These are phyloP conservation scores for Chondrilla cf. caribensis DNA, from an alignment of 37 sponge, comb jelly and placozoan species.

Conservation along the genomic window DNA sequence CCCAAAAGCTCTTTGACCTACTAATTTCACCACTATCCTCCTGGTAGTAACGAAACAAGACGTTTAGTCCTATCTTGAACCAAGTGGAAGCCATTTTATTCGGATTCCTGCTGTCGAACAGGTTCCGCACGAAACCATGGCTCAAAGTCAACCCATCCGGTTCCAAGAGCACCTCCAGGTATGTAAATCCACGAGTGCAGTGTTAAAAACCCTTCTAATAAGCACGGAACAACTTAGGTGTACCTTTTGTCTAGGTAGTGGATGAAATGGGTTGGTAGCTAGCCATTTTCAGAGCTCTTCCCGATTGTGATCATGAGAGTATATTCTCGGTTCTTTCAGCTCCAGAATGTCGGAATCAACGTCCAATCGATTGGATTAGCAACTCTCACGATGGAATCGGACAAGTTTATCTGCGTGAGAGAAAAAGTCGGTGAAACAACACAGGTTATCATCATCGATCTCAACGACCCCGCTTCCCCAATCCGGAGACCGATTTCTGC, in stretches of 20 bases:
- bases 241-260: too few relatives aligned
- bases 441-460: constrained; percentile 97
- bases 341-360: constrained; percentile 97
- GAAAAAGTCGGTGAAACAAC: constrained; percentile 95
- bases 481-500: constrained; percentile 96
- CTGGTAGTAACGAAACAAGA: too few relatives aligned
- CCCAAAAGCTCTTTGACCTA: too few relatives aligned
- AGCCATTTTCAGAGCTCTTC: too few relatives aligned
- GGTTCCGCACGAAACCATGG: background rate
- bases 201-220: too few relatives aligned
- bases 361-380: constrained; percentile 96
- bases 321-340: constrained; percentile 46
- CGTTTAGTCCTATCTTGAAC: too few relatives aligned
- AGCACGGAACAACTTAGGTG: too few relatives aligned
- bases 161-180: constrained; percentile 99
- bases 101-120: background rate
- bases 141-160: constrained; percentile 76
- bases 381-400: constrained; percentile 96
- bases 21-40: too few relatives aligned
- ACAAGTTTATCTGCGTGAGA: constrained; percentile 98
- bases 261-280: too few relatives aligned
- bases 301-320: background rate
- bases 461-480: constrained; percentile 85
- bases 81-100: too few relatives aligned
- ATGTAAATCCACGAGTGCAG: background rate